phyloP scores from a whole-genome alignment of 2,888 invertebrate species.

The Coecobrya sp. region DNA sequence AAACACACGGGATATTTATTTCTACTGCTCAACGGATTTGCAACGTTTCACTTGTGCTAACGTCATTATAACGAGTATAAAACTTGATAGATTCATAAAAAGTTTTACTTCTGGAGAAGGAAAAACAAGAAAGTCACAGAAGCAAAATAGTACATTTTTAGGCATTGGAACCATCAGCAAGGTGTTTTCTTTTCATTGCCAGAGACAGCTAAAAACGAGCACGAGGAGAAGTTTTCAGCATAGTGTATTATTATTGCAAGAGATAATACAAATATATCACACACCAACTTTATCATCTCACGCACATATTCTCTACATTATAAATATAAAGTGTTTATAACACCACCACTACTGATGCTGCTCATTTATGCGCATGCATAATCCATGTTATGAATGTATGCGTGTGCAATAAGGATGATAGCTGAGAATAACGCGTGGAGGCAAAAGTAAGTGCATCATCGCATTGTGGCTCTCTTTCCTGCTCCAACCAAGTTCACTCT shows the following conservation, averaged over 20 bases:
- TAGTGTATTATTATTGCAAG: constrained; percentile 51
- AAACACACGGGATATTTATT: constrained; percentile 32
- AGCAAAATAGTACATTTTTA: constrained; percentile 49
- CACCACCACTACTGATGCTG: constrained; percentile 20
- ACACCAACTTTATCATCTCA: constrained; percentile 37
- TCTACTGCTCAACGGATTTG: constrained; percentile 64
- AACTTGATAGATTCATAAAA: constrained; percentile 51
- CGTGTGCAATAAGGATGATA: constrained; percentile 62
- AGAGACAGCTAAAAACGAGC: constrained; percentile 38
- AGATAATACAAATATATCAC: constrained; percentile 57
- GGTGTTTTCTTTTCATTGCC: constrained; percentile 76
- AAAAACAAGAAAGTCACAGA: constrained; percentile 38
- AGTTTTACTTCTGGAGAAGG: constrained; percentile 55
- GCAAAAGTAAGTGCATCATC: constrained; percentile 55
- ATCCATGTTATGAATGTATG: constrained; percentile 61
- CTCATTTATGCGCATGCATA: constrained; percentile 72
- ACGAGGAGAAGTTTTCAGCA: constrained; percentile 58
- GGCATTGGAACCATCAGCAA: constrained; percentile 30
- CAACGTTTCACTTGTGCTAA: constrained; percentile 67
- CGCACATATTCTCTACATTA: background rate
- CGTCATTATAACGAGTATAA: constrained; percentile 15
- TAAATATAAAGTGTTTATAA: constrained; percentile 6
- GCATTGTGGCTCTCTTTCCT: constrained; percentile 38
- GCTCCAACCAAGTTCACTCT: constrained; percentile 70
- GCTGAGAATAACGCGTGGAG: constrained; percentile 65